Conservation (phyloP, 2,113 vertebrate genomes). For the Oryctolagus cuniculus region mOryCun1.1 NC_091438.1:60493501-60494000, state of each 20-base stretch:
- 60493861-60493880: not conserved
- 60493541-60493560: not conserved
- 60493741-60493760: too few relatives aligned
- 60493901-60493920: not conserved
- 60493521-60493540: not conserved
- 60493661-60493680: too few relatives aligned
- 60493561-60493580: too few relatives aligned
- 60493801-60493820: not conserved
- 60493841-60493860: not conserved
- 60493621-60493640: too few relatives aligned
- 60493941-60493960: not conserved
- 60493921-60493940: not conserved
- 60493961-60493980: constrained; percentile 48
- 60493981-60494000: not conserved
- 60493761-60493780: too few relatives aligned
- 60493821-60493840: not conserved
- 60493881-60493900: not conserved
- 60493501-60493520: not conserved
- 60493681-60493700: too few relatives aligned
- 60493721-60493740: too few relatives aligned
- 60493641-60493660: too few relatives aligned
- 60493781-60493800: not conserved
- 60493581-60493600: too few relatives aligned
- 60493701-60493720: too few relatives aligned
- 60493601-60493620: too few relatives aligned